These are phyloP conservation scores for Micronycteris hirsuta DNA, from an alignment of 2,113 vertebrate genomes.

Conservation along the genomic window DNA sequence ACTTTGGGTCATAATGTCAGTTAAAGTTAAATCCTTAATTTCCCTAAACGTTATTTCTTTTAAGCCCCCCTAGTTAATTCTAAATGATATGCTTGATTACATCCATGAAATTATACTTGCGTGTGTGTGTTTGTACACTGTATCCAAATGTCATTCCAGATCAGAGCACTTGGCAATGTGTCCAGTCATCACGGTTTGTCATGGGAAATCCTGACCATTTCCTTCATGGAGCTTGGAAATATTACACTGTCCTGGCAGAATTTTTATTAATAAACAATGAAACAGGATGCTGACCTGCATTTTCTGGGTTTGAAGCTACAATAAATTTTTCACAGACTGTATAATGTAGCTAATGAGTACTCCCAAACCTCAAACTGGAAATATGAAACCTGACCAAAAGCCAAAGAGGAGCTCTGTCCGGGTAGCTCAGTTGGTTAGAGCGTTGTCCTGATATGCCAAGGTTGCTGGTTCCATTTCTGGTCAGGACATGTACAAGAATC, in stretches of 20 bases:
- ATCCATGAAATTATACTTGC: background rate
- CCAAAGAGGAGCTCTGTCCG: background rate
- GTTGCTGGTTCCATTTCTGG: background rate
- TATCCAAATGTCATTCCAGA: background rate
- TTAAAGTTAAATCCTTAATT: conserved; percentile 7
- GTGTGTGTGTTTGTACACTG: background rate
- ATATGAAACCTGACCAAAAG: conserved; percentile 13
- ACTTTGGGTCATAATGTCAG: background rate
- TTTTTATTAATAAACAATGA: background rate
- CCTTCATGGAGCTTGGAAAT: background rate
- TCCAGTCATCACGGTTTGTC: background rate
- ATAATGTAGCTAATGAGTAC: background rate
- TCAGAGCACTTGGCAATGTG: background rate
- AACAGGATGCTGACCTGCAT: background rate
- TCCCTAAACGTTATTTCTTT: background rate
- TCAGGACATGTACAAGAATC: background rate
- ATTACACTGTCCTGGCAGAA: background rate
- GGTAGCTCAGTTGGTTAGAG: background rate
- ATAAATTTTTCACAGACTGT: background rate
- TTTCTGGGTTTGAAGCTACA: conserved; percentile 36
- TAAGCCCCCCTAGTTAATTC: background rate
- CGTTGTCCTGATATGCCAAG: background rate
- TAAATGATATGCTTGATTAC: background rate
- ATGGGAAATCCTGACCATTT: background rate
- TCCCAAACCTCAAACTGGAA: background rate